These are phyloP conservation scores for Lasioglossum marginatum DNA, from an alignment of 2,888 invertebrate species.

Conservation along the genomic window DNA sequence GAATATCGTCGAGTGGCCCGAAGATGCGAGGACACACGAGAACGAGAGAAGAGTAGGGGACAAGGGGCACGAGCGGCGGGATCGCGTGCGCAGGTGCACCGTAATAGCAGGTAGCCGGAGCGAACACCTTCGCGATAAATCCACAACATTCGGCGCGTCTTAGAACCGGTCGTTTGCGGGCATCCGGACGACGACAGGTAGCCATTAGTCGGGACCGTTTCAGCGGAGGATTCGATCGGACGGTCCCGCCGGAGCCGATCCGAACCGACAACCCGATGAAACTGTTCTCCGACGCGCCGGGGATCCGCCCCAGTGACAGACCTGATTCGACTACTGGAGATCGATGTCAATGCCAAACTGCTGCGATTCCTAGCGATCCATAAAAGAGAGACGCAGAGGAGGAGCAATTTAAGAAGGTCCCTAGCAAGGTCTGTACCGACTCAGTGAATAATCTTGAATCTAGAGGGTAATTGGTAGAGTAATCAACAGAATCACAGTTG, in stretches of 20 bases:
- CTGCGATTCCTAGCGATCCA: neutral
- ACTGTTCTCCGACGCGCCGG: neutral
- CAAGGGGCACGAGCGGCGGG: slow-evolving; percentile 9
- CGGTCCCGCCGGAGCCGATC: neutral
- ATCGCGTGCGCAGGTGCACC: slow-evolving; percentile 51
- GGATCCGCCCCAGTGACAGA: slow-evolving; percentile 2
- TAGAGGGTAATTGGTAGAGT: neutral
- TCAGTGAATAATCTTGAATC: neutral
- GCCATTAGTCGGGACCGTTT: slow-evolving; percentile 36
- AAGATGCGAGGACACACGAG: neutral
- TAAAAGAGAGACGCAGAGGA: neutral
- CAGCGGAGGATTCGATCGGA: slow-evolving; percentile 25
- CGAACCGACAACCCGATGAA: neutral
- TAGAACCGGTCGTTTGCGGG: slow-evolving; percentile 44
- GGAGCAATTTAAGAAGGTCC: neutral
- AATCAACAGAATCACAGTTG: neutral
- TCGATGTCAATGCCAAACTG: neutral
- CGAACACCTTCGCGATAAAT: slow-evolving; percentile 46
- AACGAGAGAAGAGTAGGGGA: neutral
- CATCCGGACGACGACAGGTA: slow-evolving; percentile 38
- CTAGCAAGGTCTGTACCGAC: neutral
- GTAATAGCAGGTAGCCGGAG: slow-evolving; percentile 30
- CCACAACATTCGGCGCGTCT: slow-evolving; percentile 23
- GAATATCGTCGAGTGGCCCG: neutral
- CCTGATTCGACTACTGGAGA: neutral